Evolutionary conservation across 2,888 invertebrate species (phyloP).

Genomic region (Blastobasis adustella): DNA sequence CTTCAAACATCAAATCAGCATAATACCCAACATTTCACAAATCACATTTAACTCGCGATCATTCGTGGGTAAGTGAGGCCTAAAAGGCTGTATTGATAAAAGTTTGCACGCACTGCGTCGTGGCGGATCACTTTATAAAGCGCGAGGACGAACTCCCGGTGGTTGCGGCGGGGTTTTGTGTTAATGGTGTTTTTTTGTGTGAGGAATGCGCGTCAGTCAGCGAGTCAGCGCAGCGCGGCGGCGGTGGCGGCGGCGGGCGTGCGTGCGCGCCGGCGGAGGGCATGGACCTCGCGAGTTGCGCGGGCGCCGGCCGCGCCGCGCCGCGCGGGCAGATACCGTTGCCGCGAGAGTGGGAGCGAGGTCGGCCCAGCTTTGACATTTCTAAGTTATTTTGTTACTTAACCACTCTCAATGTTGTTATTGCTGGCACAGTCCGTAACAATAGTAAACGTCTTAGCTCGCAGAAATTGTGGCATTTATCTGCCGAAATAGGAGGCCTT

Average conservation of each 20-base stretch:
- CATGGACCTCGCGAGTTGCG: constrained; percentile 49
- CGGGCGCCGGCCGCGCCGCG: constrained; percentile 34
- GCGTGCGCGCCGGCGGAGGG: constrained; percentile 41
- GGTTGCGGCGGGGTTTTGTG: too few species aligned
- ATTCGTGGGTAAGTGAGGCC: constrained; percentile 26
- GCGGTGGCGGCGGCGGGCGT: constrained; percentile 30
- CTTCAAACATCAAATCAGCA: constrained; percentile 44
- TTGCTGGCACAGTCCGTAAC: constrained; percentile 21
- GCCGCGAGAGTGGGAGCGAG: constrained; percentile 59
- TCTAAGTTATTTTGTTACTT: constrained; percentile 57
- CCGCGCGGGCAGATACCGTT: constrained; percentile 57
- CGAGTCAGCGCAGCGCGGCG: too few species aligned
- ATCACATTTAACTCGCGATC: constrained; percentile 43
- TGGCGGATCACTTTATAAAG: background rate
- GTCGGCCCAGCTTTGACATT: constrained; percentile 62
- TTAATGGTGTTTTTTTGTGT: too few species aligned
- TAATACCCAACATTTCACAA: constrained; percentile 57
- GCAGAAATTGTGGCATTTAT: constrained; percentile 18
- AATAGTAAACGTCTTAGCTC: constrained; percentile 13
- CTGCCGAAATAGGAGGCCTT: constrained; percentile 17
- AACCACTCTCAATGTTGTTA: constrained; percentile 42
- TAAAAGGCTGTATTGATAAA: constrained; percentile 38
- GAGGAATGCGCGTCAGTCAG: too few species aligned
- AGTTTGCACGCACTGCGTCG: constrained; percentile 30
- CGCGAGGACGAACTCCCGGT: too few species aligned